Conservation (phyloP, 2,113 vertebrate species). For the Carollia perspicillata region DNA sequence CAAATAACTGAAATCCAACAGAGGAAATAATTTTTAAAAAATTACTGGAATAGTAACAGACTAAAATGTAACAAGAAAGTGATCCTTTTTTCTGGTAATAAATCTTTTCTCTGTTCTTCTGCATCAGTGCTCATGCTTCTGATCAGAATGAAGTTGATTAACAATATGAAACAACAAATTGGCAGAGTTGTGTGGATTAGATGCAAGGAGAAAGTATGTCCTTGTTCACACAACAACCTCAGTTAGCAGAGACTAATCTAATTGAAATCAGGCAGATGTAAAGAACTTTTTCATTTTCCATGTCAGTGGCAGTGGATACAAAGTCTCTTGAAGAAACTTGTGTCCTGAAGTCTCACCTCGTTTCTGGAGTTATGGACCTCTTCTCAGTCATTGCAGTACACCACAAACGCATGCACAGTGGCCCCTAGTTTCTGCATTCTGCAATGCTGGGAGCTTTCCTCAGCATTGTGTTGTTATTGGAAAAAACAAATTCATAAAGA, state of each 20-base stretch:
- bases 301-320: no score
- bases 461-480: conserved; percentile 68
- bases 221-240: not conserved
- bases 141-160: not conserved
- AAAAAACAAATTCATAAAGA: not conserved
- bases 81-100: not conserved
- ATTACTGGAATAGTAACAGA: not conserved
- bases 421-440: conserved; percentile 82
- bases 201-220: not conserved
- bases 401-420: conserved; percentile 75
- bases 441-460: conserved; percentile 86
- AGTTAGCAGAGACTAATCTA: not conserved
- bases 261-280: not conserved
- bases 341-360: conserved; percentile 63
- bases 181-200: not conserved
- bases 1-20: not conserved
- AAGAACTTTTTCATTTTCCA: not conserved
- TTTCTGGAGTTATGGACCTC: conserved; percentile 79
- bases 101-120: not conserved
- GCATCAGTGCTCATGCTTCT: not conserved
- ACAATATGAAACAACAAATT: not conserved
- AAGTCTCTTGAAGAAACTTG: not conserved
- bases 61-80: not conserved
- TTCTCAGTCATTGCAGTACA: conserved; percentile 85
- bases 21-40: not conserved